Evolutionary conservation across 2,797 vertebrate species (phyloP), one percentile per base, ranked within the genome.

Genomic region (Pipistrellus pygmaeus): DNA sequence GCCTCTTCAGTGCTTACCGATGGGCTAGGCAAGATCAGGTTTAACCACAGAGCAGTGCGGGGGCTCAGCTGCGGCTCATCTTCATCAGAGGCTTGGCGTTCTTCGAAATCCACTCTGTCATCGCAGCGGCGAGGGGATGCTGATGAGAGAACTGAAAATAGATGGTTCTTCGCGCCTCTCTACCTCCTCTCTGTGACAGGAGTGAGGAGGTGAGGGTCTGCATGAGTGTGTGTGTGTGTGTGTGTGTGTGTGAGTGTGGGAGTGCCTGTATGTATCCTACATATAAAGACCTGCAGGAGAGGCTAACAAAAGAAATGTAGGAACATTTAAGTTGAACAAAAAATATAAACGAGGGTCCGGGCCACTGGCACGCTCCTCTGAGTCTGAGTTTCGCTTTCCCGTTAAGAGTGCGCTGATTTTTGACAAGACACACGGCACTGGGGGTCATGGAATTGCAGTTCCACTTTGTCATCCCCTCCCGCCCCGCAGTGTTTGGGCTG

Each of bases 61-160:
- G 95, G 97, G 97, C 97, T 97, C 92, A 95, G 97, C 97, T 88
- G 51, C 95, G 97, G 85, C 97, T 97, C 97, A 90, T 98, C 98
- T 98, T 98, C 97, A 98, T 98, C 97, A 97, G 97, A 96, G 98
- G 97, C 97, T 97, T 80, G 94, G 97, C 95, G 97, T 98, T 96
- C 98, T 98, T 98, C 93, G 92, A 84, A 98, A 97, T 97, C 35
- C 81, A 96, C 98, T 48, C 60, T 97, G 97, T 96, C 95, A 97
- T 97, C 88, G 93, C 88, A 38, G 96, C 91, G 95, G 97, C 96
- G 96, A 97, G 97, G 96, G 96, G 97, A 66, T 97, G 97, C 97
- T 98, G 98, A 98, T 77, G 97, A 98, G 98, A 98, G 98, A 92
- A 97, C 97, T 98, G 97, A 97, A 98, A 98, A 98, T 95, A 98